Evolutionary conservation across 1,140 invertebrate genomes (phyloP).

Genomic region (Trichonephila clavipes): DNA sequence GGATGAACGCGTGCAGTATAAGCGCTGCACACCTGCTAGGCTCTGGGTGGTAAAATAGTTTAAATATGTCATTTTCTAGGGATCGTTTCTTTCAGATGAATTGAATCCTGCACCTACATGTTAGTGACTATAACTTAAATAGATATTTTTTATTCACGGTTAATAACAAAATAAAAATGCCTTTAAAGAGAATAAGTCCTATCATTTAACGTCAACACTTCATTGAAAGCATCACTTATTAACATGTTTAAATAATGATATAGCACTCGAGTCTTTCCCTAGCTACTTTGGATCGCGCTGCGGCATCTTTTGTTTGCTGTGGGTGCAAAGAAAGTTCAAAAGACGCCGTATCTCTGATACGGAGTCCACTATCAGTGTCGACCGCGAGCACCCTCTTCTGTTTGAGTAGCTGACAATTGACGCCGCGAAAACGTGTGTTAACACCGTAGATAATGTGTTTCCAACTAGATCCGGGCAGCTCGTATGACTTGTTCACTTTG

Average conservation of each 20-base stretch:
- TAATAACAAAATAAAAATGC: too few relatives aligned
- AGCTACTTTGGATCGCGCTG: constrained; percentile 14
- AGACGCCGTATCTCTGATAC: constrained; percentile 22
- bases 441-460: not conserved
- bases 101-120: too few relatives aligned
- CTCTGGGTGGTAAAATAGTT: too few relatives aligned
- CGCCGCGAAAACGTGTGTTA: not conserved
- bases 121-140: too few relatives aligned
- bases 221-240: not conserved
- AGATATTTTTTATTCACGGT: too few relatives aligned
- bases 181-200: too few relatives aligned
- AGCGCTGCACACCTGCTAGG: too few relatives aligned
- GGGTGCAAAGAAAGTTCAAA: constrained; percentile 51
- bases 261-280: not conserved
- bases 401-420: constrained; percentile 64
- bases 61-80: too few relatives aligned
- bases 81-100: too few relatives aligned
- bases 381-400: constrained; percentile 14
- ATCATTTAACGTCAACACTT: too few relatives aligned
- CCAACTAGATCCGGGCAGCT: not conserved
- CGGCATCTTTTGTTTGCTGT: constrained; percentile 22
- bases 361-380: not conserved
- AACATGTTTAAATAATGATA: not conserved
- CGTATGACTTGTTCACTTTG: too few relatives aligned
- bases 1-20: too few relatives aligned